Base-by-base conservation (phyloP, 2,797 vertebrate genomes). In the Pangasius larnaudii region DNA sequence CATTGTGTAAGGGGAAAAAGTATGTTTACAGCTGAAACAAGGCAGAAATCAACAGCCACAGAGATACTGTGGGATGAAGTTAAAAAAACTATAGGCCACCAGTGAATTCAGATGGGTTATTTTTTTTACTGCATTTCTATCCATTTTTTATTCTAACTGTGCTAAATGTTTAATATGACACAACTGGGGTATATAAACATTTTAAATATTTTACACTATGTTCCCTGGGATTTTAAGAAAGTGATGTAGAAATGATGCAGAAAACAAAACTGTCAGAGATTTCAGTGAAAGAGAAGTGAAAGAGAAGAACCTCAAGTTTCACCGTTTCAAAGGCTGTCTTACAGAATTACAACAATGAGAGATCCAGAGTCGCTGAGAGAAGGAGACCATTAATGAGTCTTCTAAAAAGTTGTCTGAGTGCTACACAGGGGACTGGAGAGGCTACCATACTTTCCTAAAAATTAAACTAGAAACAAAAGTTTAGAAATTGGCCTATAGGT, bases 81-180 rank as follows among this genome's bases (percentile, higher is more conserved):
- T 56, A 0, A 78, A 27, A 27, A 42, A 27, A 7, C 8, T 27
- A 27, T 1, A 39, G 0, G 33, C 18, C 19, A 2, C 8, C 33
- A 59, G 30, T 24, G 36, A 81, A 27, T 42, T 42, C 58, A 42
- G 13, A 18, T 42, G 18, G 51, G 16, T 7, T 81, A 36, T n/a
- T n/a, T 77, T 42, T 16, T 27, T n/a, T 11, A 16, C 36, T 22
- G 0, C 49, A 1, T 33, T 27, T 59, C 33, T 33, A 30, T 49
- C 8, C 8, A 49, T 49, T 83, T 46, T 30, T 80, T 11, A 36
- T 58, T 59, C 10, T 5, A 27, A 46, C 79, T 63, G 24, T 46
- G 27, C 39, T 65, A n/a, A 83, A 65, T n/a, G 42, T 10, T 65
- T 49, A 42, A 83, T 83, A 49, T 63, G 56, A 81, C 19, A 75